Evolutionary conservation across 1,140 invertebrate genomes (phyloP), one percentile per base, ranked within the genome.

Genomic region (Ganaspis sp.): DNA sequence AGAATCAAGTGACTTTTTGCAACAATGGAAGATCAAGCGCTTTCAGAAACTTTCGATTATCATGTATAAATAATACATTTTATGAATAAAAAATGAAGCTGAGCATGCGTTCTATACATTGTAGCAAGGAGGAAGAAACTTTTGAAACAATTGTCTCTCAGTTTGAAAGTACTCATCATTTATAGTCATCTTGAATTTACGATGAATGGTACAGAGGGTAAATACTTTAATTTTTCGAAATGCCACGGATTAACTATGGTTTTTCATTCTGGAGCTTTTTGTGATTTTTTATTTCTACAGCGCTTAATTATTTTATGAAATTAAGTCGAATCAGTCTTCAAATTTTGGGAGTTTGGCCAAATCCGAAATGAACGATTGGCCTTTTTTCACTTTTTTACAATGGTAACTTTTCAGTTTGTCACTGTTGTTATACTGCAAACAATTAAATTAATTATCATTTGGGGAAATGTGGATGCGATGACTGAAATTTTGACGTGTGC

Each of bases 321-420:
- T 17, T 72, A 12, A 72, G 69, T 34, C 69, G 38, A 69, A 40
- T 75, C n/a, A 74, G 17, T 3, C 26, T 75, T 37, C 5, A 40
- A 19, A 29, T 72, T 6, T 19, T 78, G 15, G 76, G 76, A n/a
- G 49, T 74, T 37, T 78, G 76, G 76, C 76, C 76, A n/a, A n/a
- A 70, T 11, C 17, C 19, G 26, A 73, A 74, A 37, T 3, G 8
- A 58, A 26, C 21, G 11, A 12, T 58, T 58, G 11, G 19, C 23
- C 17, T 19, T 1, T 9, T 73, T 79, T 19, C 5, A 19, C 17
- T 17, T 79, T 4, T 9, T 72, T 9, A 11, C 72, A 17, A 29
- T 34, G n/a, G 21, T 29, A 37, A 11, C 17, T 11, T 23, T 19
- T 4, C 69, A 77, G 1, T 12, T 75, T 11, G 9, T 40, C 0